Evolutionary conservation across 2,797 vertebrate species (phyloP), one percentile per base, ranked within the genome.

Genomic region (Psittacula derbiana): DNA sequence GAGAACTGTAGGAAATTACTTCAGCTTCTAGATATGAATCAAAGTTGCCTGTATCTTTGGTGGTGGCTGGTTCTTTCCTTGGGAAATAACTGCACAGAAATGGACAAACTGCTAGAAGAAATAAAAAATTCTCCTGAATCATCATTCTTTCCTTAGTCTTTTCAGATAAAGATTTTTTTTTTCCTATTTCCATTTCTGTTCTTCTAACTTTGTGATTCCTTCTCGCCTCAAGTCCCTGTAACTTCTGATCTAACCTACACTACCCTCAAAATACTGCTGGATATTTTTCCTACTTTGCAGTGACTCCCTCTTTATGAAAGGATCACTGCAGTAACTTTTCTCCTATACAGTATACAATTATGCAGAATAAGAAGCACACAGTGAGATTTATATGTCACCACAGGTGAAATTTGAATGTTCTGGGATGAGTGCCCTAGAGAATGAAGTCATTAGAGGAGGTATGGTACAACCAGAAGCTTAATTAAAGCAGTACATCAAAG

Each of bases 321-420:
- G 30, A 25, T 61, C 71, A 17, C 4, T 80, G 60, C 17, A 62
- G 67, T 64, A 80, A 14, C n/a, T 80, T 64, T 71, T 86, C 61
- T 84, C 33, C 41, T 57, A 6, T 8, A n/a, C 19, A 47, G 14
- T 8, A 11, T 57, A 23, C 6, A 8, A 0, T 25, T 14, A 19
- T 16, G 17, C 16, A 83, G 65, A 86, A 43, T 41, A 65, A 12
- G 24, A 74, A 79, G 19, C 1, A 1, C 3, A 3, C 31, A 11
- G 16, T 57, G 41, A 91, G 25, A 61, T 61, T 44, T 57, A 21
- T 46, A 27, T 49, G 12, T 33, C 65, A 88, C 28, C 33, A 57
- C 30, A 88, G 73, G 76, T 88, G 60, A 93, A 86, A 84, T 73
- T 40, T 79, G 61, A 86, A 30, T 81, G 87, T 93, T 83, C 69